phyloP scores from a whole-genome alignment of 2,113 vertebrate species.

The Genyomyrus donnyi region DNA sequence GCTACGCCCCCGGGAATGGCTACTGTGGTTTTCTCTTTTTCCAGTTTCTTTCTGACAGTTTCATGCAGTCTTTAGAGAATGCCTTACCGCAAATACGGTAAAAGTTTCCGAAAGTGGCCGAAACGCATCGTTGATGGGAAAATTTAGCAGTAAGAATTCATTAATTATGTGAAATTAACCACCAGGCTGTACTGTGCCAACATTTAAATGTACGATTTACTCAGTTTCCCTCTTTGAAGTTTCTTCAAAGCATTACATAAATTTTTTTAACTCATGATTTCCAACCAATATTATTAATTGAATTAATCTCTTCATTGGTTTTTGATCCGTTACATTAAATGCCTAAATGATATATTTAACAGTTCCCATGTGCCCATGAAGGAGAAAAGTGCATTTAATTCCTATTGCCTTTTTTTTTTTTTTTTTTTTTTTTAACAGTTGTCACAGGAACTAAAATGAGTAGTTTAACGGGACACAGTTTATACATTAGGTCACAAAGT shows the following conservation, averaged over 20 bases:
- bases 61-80: not conserved
- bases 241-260: not conserved
- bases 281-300: not conserved
- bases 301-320: not conserved
- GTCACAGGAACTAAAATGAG: not conserved
- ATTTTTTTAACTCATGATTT: not conserved
- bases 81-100: not conserved
- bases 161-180: not conserved
- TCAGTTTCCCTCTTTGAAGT: not conserved
- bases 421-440: no score
- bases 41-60: not conserved
- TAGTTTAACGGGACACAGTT: not conserved
- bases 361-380: not conserved
- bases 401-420: no score
- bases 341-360: not conserved
- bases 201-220: not conserved
- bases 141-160: not conserved
- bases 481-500: not conserved
- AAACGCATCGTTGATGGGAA: not conserved
- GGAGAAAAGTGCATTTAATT: not conserved
- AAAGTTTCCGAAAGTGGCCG: not conserved
- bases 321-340: not conserved
- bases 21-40: not conserved
- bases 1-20: not conserved
- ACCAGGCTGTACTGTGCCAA: not conserved